Evolutionary conservation across 2,797 vertebrate genomes (phyloP), one percentile per base, ranked within the genome.

Genomic region (Coracias cyanogaster): DNA sequence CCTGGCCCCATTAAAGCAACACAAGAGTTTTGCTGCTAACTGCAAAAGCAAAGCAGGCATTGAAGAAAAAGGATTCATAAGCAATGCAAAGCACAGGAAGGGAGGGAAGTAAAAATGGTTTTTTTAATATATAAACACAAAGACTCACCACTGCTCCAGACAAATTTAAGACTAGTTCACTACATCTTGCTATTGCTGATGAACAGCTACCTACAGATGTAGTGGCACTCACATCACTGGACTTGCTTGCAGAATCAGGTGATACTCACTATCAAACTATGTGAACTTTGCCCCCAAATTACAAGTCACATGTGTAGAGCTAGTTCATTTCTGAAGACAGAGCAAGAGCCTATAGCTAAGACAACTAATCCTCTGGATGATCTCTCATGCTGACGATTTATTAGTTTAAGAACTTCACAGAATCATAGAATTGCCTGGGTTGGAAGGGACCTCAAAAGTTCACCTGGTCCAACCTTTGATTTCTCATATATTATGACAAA

Each of bases 261-360:
- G 16, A 10, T 46, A 10, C 9, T 69, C 67, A 41, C 7, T 35
- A 21, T 9, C 64, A 64, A 66, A 37, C 37, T 13, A 5, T 1
- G 12, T 26, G n/a, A 51, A 48, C 80, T 70, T 90, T 83, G 11
- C 21, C 51, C 54, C 25, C 13, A 5, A 31, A 20, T 65, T 54
- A 3, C 31, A 54, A 0, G 0, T 25, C 54, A 16, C 22, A 3
- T 15, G 8, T n/a, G 3, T 0, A 24, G 13, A 33, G 9, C 7
- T 46, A 14, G 39, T 26, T 89, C 19, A 41, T n/a, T 76, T 64
- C 51, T 73, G 33, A 70, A 62, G 43, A 8, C 9, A 49, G 18
- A 74, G 33, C n/a, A 46, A 37, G 9, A 69, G 24, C 19, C 35
- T n/a, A 2, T 3, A 73, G 48, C 22, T 66, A 58, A 60, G 8